Percentiles rank a stretch among this genome's conserved stretches.
Conservation (phyloP, 2,113 vertebrate species). For the Phylloscopus whistleri region DNA sequence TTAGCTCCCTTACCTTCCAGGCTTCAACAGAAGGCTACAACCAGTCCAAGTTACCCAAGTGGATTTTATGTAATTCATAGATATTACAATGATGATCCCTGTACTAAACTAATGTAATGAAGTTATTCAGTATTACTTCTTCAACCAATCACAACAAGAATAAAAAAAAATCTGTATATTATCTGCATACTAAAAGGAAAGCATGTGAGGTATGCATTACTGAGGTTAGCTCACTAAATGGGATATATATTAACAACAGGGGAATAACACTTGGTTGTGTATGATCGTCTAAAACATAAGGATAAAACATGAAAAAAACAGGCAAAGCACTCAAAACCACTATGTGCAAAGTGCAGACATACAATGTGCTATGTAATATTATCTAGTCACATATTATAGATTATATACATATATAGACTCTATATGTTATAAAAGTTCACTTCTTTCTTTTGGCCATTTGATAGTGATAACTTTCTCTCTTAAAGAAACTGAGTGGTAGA, state of each 20-base stretch:
- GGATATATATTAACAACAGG: neutral
- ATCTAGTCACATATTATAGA: no score
- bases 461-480: accelerated
- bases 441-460: neutral
- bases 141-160: neutral
- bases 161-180: neutral
- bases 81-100: accelerated
- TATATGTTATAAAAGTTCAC: neutral
- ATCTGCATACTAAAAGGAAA: neutral
- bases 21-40: neutral
- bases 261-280: neutral
- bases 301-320: neutral
- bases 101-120: neutral
- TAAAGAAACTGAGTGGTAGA: neutral
- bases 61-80: neutral
- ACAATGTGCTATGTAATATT: neutral
- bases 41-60: neutral
- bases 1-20: neutral
- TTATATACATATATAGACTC: neutral
- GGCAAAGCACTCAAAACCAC: accelerated
- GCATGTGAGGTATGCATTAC: neutral
- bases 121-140: neutral
- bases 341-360: neutral
- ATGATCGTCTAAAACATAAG: neutral
- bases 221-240: neutral